These are phyloP conservation scores for Gallinago jamesoni DNA, from an alignment of 2,113 vertebrate genomes.

Conservation along the genomic window DNA sequence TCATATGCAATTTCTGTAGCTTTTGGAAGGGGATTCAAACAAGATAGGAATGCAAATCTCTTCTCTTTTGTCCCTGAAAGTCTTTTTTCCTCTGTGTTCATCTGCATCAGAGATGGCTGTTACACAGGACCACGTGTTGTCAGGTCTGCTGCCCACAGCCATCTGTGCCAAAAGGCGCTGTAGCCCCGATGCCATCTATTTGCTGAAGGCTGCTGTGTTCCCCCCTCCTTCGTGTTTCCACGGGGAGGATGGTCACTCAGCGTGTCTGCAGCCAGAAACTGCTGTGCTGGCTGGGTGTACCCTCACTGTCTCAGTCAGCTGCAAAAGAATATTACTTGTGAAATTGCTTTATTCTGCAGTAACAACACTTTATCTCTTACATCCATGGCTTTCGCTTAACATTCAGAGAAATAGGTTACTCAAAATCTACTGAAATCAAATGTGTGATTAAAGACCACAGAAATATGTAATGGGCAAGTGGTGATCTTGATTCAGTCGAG, in stretches of 20 bases:
- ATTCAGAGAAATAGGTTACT: not conserved
- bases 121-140: not conserved
- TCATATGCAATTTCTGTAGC: not conserved
- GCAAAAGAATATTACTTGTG: slow-evolving; percentile 6
- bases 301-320: not conserved
- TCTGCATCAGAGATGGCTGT: not conserved
- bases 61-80: not conserved
- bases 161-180: not conserved
- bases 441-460: not conserved
- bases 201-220: not conserved
- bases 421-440: slow-evolving; percentile 20
- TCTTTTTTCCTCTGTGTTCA: not conserved
- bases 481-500: slow-evolving; percentile 29
- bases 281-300: not conserved
- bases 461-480: slow-evolving; percentile 20
- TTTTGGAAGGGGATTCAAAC: not conserved
- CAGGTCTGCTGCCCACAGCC: not conserved
- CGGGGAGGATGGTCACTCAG: not conserved
- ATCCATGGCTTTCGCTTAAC: slow-evolving; percentile 6
- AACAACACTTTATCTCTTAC: not conserved
- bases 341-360: slow-evolving; percentile 28
- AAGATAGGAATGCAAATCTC: not conserved
- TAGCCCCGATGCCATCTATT: not conserved
- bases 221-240: not conserved
- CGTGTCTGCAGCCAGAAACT: not conserved